Percentiles rank a stretch among this genome's conserved stretches.
These are phyloP conservation scores for Dendroctonus ponderosae DNA, from an alignment of 1,140 invertebrate species.

Conservation along the genomic window DNA sequence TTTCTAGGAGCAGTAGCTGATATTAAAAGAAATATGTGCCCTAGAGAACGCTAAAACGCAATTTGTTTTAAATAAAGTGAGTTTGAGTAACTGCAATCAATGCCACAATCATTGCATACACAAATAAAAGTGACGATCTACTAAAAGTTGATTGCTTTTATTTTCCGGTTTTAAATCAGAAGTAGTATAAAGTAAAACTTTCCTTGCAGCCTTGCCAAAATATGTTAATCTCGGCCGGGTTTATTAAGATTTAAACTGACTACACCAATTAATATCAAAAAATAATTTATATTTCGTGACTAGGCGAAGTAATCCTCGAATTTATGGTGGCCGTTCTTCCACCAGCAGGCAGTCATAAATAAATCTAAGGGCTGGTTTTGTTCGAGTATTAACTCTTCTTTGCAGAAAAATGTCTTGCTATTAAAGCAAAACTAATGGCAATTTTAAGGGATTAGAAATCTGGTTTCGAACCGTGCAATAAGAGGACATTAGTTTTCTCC, in stretches of 20 bases:
- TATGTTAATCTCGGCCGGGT: background rate
- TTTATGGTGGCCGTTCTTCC: slow-evolving; percentile 8
- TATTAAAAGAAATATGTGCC: too few species aligned
- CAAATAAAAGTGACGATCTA: too few species aligned
- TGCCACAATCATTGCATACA: too few species aligned
- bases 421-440: background rate
- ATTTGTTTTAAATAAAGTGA: too few species aligned
- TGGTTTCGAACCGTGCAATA: too few species aligned
- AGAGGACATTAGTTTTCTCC: too few species aligned
- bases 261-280: slow-evolving; percentile 17
- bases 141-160: too few species aligned
- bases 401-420: slow-evolving; percentile 6
- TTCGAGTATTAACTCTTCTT: slow-evolving; percentile 13
- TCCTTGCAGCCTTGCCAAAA: background rate
- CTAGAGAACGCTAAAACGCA: too few species aligned
- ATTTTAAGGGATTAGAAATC: background rate
- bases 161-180: too few species aligned
- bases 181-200: too few species aligned
- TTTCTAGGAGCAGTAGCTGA: too few species aligned
- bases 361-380: slow-evolving; percentile 5
- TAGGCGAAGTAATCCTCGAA: slow-evolving; percentile 10
- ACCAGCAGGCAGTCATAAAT: slow-evolving; percentile 8
- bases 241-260: background rate
- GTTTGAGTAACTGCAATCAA: too few species aligned
- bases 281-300: slow-evolving; percentile 13